Percentiles rank a stretch among this genome's conserved stretches.
These are phyloP conservation scores for Nymphalis c-album DNA, from an alignment of 2,888 invertebrate genomes.

Conservation along the genomic window DNA sequence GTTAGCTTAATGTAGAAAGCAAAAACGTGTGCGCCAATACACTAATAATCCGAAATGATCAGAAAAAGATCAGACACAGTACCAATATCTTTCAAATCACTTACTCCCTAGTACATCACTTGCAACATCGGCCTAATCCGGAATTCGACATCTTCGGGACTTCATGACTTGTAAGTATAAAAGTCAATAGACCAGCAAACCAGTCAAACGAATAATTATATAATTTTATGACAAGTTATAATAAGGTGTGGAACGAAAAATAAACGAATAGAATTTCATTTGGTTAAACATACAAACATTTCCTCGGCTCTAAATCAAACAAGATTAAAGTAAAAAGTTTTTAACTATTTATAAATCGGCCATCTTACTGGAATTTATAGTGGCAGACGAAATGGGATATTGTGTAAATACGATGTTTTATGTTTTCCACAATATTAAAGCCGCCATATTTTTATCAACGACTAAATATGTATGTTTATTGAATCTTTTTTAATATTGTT, in stretches of 20 bases:
- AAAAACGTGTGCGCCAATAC: too few species aligned
- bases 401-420: slow-evolving; percentile 22
- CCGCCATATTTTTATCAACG: not conserved
- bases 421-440: slow-evolving; percentile 10
- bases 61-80: too few species aligned
- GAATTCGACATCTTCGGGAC: too few species aligned
- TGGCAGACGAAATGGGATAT: slow-evolving; percentile 19
- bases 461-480: not conserved
- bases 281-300: slow-evolving; percentile 1
- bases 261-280: not conserved
- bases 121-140: too few species aligned
- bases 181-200: too few species aligned
- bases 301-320: slow-evolving; percentile 15
- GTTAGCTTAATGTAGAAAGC: too few species aligned
- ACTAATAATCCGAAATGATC: too few species aligned
- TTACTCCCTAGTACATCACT: too few species aligned
- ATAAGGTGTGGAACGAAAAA: not conserved
- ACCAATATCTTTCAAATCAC: too few species aligned
- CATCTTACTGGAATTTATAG: slow-evolving; percentile 21
- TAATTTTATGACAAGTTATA: not conserved
- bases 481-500: too few species aligned
- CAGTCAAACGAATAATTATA: too few species aligned
- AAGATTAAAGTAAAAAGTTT: slow-evolving; percentile 18
- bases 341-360: slow-evolving; percentile 10
- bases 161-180: too few species aligned